Conservation (phyloP, 2,113 vertebrate species). For the Camelus dromedarius region DNA sequence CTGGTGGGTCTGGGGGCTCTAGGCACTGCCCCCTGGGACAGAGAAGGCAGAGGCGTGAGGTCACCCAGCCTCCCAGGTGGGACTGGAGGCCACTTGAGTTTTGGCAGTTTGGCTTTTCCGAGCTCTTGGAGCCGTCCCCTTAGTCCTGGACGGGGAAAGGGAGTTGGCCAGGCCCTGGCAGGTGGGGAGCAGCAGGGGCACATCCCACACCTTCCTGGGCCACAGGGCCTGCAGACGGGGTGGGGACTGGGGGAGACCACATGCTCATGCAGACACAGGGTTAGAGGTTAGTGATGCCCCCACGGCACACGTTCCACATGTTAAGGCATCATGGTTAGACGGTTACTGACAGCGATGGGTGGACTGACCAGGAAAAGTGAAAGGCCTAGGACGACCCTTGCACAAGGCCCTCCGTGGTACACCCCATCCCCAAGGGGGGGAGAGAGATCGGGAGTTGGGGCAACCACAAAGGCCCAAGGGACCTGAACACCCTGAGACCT, state of each 20-base stretch:
- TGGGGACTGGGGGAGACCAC: slow-evolving; percentile 64
- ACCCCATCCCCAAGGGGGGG: neutral
- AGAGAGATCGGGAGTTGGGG: neutral
- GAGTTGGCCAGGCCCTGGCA: slow-evolving; percentile 10
- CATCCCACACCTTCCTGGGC: slow-evolving; percentile 74
- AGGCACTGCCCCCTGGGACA: neutral
- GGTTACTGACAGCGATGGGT: slow-evolving; percentile 84
- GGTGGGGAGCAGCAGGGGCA: slow-evolving; percentile 65
- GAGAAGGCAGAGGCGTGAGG: slow-evolving; percentile 32
- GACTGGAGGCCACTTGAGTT: slow-evolving; percentile 37
- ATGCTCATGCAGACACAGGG: slow-evolving; percentile 81
- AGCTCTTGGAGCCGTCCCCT: neutral
- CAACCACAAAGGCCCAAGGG: neutral
- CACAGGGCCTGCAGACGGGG: slow-evolving; percentile 60
- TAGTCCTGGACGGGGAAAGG: neutral
- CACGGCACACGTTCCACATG: slow-evolving; percentile 84
- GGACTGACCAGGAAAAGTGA: slow-evolving; percentile 46
- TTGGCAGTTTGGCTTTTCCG: slow-evolving; percentile 72
- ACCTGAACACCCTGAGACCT: neutral
- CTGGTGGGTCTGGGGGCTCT: neutral
- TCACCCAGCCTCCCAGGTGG: slow-evolving; percentile 63
- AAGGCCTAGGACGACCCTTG: neutral
- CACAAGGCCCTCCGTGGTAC: neutral
- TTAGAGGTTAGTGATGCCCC: slow-evolving; percentile 67
- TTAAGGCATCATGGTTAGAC: slow-evolving; percentile 93